Base-by-base conservation (phyloP, 2,113 vertebrate genomes). In the Melozone crissalis region DNA sequence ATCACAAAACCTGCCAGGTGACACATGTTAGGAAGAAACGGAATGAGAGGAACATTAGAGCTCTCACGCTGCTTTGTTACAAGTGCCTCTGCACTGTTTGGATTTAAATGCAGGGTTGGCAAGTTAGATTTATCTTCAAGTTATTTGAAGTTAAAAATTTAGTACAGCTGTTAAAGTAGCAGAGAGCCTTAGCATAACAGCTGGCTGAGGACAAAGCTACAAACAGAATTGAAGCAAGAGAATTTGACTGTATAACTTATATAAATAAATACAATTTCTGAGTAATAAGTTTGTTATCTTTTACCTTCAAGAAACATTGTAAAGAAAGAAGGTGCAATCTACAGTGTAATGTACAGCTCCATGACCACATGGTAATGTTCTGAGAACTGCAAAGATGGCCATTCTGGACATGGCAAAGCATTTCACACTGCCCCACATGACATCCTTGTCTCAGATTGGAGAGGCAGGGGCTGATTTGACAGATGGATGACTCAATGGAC, bases 141-240 rank as follows among this genome's bases (percentile, higher is more conserved):
- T 55, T 87, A 91, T 69, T 37, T 74, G 10, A 87, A 59, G 43
- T 81, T 41, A 5, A 87, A 59, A 87, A 80, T 55, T 79, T 63
- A 72, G 41, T 43, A 71, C 18, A 84, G 63, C 52, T 62, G 30
- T 59, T 47, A 91, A n/a, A 59, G n/a, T 18, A 84, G 71, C 41
- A 94, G 31, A 94, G 31, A 91, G 59, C 22, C 13, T 28, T 23
- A 82, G 41, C 57, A 41, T 2, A 26, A 72, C 31, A 61, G 31
- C 28, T 55, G 39, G 33, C 55, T 62, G 28, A 80, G 28, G 49
- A 85, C 15, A 76, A 89, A 87, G 62, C 35, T 83, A 69, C 61
- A 78, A 71, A 58, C 23, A 71, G 28, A 86, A 84, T 0, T 4
- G 7, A 86, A 77, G 46, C 18, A 91, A 55, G 46, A 69, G 8